Conservation (phyloP, 2,888 invertebrate genomes). For the Andrena bicolor region DNA sequence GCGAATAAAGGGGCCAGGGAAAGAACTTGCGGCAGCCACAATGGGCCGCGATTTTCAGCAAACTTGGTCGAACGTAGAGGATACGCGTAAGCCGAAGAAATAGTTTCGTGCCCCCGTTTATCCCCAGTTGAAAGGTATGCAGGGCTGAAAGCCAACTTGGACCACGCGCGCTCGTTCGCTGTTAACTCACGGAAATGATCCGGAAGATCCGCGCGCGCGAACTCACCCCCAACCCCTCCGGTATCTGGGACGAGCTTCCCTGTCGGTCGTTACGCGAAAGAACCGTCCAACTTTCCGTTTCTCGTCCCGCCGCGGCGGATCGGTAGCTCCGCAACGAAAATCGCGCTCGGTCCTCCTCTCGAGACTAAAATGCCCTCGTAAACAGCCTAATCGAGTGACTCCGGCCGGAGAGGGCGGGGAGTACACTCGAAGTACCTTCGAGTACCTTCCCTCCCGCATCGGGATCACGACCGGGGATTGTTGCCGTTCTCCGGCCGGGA, state of each 20-base stretch:
- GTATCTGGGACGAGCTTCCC: conserved; percentile 43
- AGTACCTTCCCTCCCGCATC: conserved; percentile 2
- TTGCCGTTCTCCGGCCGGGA: not conserved
- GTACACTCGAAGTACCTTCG: conserved; percentile 4
- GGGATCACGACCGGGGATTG: conserved; percentile 1
- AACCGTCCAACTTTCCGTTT: conserved; percentile 68
- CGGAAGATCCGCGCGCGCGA: conserved; percentile 61
- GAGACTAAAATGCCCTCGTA: conserved; percentile 41
- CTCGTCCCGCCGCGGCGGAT: conserved; percentile 43
- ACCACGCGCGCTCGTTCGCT: conserved; percentile 44
- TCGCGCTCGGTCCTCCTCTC: conserved; percentile 21
- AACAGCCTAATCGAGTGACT: conserved; percentile 54
- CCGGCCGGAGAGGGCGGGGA: not conserved
- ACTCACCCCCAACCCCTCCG: conserved; percentile 14
- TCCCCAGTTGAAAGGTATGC: conserved; percentile 49
- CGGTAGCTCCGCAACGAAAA: conserved; percentile 53
- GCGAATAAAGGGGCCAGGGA: not conserved
- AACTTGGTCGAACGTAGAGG: conserved; percentile 33
- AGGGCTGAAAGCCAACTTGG: conserved; percentile 67
- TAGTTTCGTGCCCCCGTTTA: conserved; percentile 50
- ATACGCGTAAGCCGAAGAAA: conserved; percentile 50
- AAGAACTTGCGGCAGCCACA: conserved; percentile 20
- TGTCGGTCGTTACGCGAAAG: conserved; percentile 65
- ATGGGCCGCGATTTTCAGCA: conserved; percentile 48
- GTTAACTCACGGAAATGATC: conserved; percentile 72